Evolutionary conservation across 53 echinoderm and acorn worm species (phyloP).

Genomic region (Hippasteria phrygiana): DNA sequence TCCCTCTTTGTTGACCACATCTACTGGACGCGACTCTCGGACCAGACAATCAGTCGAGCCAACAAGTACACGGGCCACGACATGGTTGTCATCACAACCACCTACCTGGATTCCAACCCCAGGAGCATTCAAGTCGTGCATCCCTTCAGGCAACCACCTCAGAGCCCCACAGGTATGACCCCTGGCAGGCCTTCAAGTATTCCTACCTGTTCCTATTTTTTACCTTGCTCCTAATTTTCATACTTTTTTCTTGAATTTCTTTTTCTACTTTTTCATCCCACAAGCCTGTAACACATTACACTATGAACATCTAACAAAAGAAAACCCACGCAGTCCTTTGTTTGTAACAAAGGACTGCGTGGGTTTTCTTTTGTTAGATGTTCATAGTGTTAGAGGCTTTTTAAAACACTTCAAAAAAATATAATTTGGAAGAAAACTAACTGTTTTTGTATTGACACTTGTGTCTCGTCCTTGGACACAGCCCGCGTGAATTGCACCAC

Average conservation of each 20-base stretch:
- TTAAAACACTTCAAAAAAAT: too few species aligned
- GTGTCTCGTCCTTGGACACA: background rate
- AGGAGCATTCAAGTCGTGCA: conserved; percentile 77
- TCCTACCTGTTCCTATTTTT: too few species aligned
- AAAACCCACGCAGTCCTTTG: too few species aligned
- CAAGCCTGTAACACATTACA: too few species aligned
- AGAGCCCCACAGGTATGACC: conserved; percentile 63
- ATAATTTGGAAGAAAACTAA: too few species aligned
- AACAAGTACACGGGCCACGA: conserved; percentile 79
- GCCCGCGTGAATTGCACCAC: conserved; percentile 79
- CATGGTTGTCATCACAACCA: conserved; percentile 60
- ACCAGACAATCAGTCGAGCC: conserved; percentile 72
- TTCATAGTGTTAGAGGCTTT: too few species aligned
- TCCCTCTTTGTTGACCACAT: conserved; percentile 79
- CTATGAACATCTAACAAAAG: too few species aligned
- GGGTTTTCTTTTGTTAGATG: too few species aligned
- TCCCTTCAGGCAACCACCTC: conserved; percentile 67
- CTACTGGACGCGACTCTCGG: conserved; percentile 72
- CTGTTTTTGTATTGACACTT: background rate
- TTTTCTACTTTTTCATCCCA: too few species aligned
- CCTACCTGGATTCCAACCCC: conserved; percentile 59
- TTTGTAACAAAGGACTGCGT: too few species aligned
- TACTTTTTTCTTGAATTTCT: too few species aligned
- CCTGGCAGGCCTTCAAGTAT: background rate
- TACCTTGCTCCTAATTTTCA: too few species aligned